Base-by-base conservation (phyloP, 2,113 vertebrate species). In the Podilymbus podiceps region DNA sequence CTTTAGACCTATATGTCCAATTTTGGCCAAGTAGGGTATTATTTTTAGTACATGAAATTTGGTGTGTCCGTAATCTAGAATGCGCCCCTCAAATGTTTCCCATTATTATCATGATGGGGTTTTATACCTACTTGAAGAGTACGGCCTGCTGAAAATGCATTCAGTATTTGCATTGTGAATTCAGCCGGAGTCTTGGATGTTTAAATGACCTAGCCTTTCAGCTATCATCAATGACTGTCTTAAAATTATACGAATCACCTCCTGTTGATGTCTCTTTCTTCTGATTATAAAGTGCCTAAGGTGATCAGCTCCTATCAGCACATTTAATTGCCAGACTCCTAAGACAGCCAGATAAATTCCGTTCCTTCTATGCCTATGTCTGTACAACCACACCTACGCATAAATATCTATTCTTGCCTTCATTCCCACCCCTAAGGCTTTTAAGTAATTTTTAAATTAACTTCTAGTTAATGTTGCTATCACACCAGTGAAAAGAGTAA, bases 401-500 rank as follows among this genome's bases (percentile, higher is more conserved):
- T 30, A 92, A 85, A 31, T 59, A 67, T 63, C 60, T 90, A 44
- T 71, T 86, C 56, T 86, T 89, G 47, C n/a, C 73, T 44, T 67
- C 52, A 94, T 81, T 95, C 33, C 25, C 23, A 90, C 25, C 31
- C 50, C 12, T 66, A 75, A 84, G 52, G 64, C 27, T 90, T 83
- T 88, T 31, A 80, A 77, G 42, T 82, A 85, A 71, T 73, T 91
- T 83, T 46, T 7, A 90, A 89, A 94, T 63, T 72, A 88, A 88
- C 83, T 96, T 88, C 64, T 74, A 53, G 18, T 49, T 92, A 90
- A 95, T 71, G 56, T 67, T 93, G 53, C 62, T 94, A 85, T 49
- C 16, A 20, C 12, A 87, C 23, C 42, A 81, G 52, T 50, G 53
- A n/a, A 84, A 77, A 95, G 85, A 69, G 67, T 73, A 91, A 85